phyloP scores from a whole-genome alignment of 2,797 vertebrate genomes.

The Ficedula albicollis region DNA sequence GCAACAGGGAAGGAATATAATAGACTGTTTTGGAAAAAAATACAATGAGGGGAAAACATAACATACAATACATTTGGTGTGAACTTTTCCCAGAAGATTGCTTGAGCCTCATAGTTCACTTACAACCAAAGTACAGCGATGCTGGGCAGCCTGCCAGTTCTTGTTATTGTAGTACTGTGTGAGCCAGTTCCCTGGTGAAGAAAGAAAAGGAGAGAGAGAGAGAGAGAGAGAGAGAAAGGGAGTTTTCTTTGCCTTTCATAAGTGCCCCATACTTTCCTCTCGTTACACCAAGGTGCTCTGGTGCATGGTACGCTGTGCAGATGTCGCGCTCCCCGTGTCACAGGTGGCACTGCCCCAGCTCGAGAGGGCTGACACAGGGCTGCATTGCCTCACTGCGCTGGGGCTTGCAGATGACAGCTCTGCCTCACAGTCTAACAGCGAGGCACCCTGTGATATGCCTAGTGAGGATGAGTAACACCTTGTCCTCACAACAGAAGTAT shows the following conservation, averaged over 20 bases:
- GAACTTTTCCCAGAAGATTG: conserved; percentile 54
- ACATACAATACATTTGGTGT: not conserved
- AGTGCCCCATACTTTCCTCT: not conserved
- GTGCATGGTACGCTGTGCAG: not conserved
- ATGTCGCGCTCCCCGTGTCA: not conserved
- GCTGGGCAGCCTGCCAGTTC: conserved; percentile 9
- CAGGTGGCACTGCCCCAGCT: conserved; percentile 11
- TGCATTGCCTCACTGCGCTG: not conserved
- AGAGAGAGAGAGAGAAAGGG: not conserved
- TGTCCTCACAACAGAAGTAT: conserved; percentile 21
- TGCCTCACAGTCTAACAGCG: conserved; percentile 23
- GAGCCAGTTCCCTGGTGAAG: conserved; percentile 10
- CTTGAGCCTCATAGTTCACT: conserved; percentile 10
- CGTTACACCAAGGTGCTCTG: not conserved
- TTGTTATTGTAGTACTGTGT: conserved; percentile 42
- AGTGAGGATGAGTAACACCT: conserved; percentile 50
- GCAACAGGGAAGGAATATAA: not conserved
- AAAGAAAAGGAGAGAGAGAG: not conserved
- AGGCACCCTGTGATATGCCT: not conserved
- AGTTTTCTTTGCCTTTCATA: conserved; percentile 5
- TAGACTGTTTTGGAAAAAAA: not conserved
- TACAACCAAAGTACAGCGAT: conserved; percentile 12
- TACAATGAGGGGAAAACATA: not conserved
- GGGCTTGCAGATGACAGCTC: conserved; percentile 23
- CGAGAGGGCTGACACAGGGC: conserved; percentile 6